phyloP scores from a whole-genome alignment of 2,888 invertebrate species.

The Ormyrus pomaceus region DNA sequence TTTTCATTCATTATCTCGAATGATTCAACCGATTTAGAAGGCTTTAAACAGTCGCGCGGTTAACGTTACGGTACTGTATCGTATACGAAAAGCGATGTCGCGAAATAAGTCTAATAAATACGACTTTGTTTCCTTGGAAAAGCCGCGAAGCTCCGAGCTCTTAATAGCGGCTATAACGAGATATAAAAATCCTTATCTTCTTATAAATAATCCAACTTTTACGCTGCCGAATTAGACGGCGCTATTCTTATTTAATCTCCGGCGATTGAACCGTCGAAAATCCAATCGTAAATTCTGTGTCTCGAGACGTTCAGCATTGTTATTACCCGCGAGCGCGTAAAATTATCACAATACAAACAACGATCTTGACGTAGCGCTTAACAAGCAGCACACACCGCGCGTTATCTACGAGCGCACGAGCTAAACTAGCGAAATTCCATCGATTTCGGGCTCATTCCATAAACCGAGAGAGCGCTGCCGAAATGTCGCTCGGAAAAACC shows the following conservation, averaged over 20 bases:
- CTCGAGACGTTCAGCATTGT: background rate
- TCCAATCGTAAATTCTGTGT: background rate
- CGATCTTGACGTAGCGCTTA: background rate
- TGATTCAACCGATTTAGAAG: background rate
- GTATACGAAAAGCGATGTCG: slow-evolving; percentile 5
- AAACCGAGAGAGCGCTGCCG: no score
- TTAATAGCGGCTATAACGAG: no score
- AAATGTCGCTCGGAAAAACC: no score
- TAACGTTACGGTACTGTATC: slow-evolving; percentile 1
- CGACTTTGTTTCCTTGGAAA: no score
- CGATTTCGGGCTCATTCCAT: no score
- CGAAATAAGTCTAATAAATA: background rate
- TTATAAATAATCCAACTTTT: background rate
- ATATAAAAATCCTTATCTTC: background rate
- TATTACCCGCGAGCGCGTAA: background rate
- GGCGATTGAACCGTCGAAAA: background rate
- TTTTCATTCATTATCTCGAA: no score
- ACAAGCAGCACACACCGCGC: background rate
- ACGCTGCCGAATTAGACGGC: background rate
- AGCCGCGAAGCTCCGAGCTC: no score
- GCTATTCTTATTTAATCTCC: background rate
- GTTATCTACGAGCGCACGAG: background rate
- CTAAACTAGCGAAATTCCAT: no score
- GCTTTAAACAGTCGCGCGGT: background rate
- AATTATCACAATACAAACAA: slow-evolving; percentile 28